These are phyloP conservation scores for Ciconia stormi DNA, from an alignment of 2,113 vertebrate genomes.

Conservation along the genomic window DNA sequence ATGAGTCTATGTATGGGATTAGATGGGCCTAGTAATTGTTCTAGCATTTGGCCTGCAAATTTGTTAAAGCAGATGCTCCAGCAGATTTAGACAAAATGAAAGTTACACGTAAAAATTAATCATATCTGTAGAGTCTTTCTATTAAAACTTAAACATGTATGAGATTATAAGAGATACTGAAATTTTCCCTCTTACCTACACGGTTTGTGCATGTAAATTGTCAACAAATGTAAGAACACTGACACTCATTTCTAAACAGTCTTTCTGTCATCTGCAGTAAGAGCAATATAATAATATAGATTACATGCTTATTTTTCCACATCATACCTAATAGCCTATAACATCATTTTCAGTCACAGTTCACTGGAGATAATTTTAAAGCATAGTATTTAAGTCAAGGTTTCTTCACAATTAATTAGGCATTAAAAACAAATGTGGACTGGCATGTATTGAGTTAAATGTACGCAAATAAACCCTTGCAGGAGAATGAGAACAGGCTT, in stretches of 20 bases:
- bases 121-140: not conserved
- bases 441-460: slow-evolving; percentile 52
- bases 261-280: slow-evolving; percentile 37
- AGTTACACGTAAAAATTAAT: not conserved
- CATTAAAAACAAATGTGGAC: slow-evolving; percentile 55
- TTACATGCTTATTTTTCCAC: slow-evolving; percentile 62
- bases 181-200: not conserved
- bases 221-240: slow-evolving; percentile 21
- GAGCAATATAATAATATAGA: slow-evolving; percentile 49
- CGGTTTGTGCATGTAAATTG: not conserved
- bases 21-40: not conserved
- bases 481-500: slow-evolving; percentile 1
- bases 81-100: not conserved
- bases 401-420: slow-evolving; percentile 67
- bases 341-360: slow-evolving; percentile 54
- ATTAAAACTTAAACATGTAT: not conserved
- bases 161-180: not conserved
- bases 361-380: slow-evolving; percentile 68
- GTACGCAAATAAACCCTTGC: slow-evolving; percentile 38
- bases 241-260: slow-evolving; percentile 39
- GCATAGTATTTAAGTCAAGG: slow-evolving; percentile 54
- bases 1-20: not conserved
- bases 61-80: not conserved
- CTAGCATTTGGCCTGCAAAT: not conserved
- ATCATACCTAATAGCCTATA: slow-evolving; percentile 65